Percentiles rank a stretch among this genome's conserved stretches.
phyloP scores from a whole-genome alignment of 2,888 invertebrate genomes.

The Orgyia antiqua region DNA sequence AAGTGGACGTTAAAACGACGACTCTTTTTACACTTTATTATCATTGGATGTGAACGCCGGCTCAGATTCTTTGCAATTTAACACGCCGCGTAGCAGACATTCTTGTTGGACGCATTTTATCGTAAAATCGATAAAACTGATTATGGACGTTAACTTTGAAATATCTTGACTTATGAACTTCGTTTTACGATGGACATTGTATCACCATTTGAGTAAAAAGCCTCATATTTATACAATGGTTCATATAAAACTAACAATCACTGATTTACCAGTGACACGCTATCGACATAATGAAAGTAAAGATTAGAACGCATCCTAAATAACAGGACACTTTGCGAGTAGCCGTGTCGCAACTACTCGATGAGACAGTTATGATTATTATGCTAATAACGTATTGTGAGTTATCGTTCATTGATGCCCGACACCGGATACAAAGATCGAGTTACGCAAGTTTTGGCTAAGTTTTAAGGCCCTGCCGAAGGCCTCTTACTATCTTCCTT shows the following conservation, averaged over 20 bases:
- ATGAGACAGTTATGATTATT: conserved; percentile 49
- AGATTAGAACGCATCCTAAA: too few relatives aligned
- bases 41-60: conserved; percentile 74
- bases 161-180: conserved; percentile 63
- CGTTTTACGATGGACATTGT: conserved; percentile 54
- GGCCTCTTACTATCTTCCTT: conserved; percentile 74
- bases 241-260: too few relatives aligned
- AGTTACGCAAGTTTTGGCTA: conserved; percentile 69
- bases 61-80: conserved; percentile 73
- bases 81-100: conserved; percentile 52
- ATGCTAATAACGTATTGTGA: conserved; percentile 72
- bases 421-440: conserved; percentile 60
- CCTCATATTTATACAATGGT: too few relatives aligned
- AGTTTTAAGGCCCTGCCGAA: conserved; percentile 74
- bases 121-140: conserved; percentile 69
- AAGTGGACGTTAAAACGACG: conserved; percentile 74
- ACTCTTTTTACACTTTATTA: conserved; percentile 78
- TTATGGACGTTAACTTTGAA: conserved; percentile 53
- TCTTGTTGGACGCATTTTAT: conserved; percentile 62
- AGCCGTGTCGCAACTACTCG: too few relatives aligned
- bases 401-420: conserved; percentile 58
- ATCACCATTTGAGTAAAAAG: conserved; percentile 40
- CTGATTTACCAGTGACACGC: too few relatives aligned
- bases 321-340: too few relatives aligned
- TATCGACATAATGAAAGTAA: too few relatives aligned